Evolutionary conservation across 2,888 invertebrate species (phyloP), one percentile per base, ranked within the genome.

Genomic region (Drosophila bunnanda): DNA sequence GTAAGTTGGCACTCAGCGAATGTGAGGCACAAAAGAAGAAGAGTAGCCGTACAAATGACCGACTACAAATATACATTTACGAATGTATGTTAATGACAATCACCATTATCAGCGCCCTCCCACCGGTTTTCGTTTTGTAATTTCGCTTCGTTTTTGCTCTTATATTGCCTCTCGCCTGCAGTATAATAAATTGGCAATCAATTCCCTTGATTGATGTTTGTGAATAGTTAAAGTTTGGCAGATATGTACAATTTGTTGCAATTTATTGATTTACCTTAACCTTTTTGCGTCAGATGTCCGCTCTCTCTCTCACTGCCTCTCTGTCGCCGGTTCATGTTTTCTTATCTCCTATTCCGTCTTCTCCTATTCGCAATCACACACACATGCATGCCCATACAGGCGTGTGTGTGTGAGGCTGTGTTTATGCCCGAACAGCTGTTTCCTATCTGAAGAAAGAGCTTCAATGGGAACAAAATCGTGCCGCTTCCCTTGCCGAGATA

Each of bases 391-490:
- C 0, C 38, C 6, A 52, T 12, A 9, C 38, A 43, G n/a, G n/a
- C 57, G 39, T 55, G n/a, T 8, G 36, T 44, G 17, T 57, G 55
- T 48, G 32, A 25, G 25, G 50, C 34, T 57, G 69, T 69, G 57
- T 46, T 83, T 73, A 72, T 74, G 76, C 58, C 73, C 72, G 69
- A 82, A 82, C 82, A 82, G 82, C 89, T 82, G 88, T 82, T 88
- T 69, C 69, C 68, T 68, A 66, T 66, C 55, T 38, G 22, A 13
- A 68, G 32, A 46, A 44, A 17, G 12, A 28, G 43, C 12, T 34
- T 28, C 56, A 56, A 41, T 34, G 34, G 20, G 70, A 12, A 17
- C 10, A 36, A 38, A 38, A 62, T 36, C 41, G 13, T 22, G 25
- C 8, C 25, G 20, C 28, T 65, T 52, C 36, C 32, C 39, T 57